Evolutionary conservation across 2,113 vertebrate genomes (phyloP).

Genomic region (Chitala chitala): DNA sequence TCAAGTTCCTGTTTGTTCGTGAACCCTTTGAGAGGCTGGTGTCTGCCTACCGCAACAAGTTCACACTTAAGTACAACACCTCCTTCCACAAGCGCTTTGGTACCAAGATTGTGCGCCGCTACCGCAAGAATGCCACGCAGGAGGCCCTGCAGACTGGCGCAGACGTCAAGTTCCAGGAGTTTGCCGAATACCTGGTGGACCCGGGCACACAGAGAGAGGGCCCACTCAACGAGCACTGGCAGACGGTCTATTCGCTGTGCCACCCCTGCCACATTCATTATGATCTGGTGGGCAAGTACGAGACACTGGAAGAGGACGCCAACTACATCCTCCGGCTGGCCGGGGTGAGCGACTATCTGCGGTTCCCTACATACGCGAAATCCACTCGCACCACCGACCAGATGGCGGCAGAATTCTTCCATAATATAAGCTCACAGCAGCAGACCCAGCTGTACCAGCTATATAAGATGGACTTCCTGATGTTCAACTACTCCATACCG

Average conservation of each 20-base stretch:
- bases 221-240: conserved; percentile 96
- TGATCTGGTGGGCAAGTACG: conserved; percentile 94
- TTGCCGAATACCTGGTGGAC: conserved; percentile 85
- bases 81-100: conserved; percentile 97
- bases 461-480: conserved; percentile 96
- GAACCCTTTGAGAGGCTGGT: conserved; percentile 95
- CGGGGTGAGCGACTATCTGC: conserved; percentile 74
- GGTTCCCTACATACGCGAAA: conserved; percentile 90
- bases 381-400: conserved; percentile 95
- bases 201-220: conserved; percentile 86
- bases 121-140: conserved; percentile 88
- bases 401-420: conserved; percentile 96
- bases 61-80: conserved; percentile 96
- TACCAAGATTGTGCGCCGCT: conserved; percentile 87
- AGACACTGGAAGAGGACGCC: conserved; percentile 89
- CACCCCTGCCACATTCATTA: conserved; percentile 97
- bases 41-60: conserved; percentile 96
- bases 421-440: conserved; percentile 89
- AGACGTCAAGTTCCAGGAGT: conserved; percentile 88
- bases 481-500: conserved; percentile 97
- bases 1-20: conserved; percentile 95
- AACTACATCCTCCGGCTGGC: conserved; percentile 83
- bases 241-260: conserved; percentile 88
- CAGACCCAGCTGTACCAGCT: conserved; percentile 87
- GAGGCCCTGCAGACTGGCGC: conserved; percentile 78